These are phyloP conservation scores for Tupiocoris notatus DNA, from an alignment of 2,888 invertebrate genomes.

Conservation along the genomic window DNA sequence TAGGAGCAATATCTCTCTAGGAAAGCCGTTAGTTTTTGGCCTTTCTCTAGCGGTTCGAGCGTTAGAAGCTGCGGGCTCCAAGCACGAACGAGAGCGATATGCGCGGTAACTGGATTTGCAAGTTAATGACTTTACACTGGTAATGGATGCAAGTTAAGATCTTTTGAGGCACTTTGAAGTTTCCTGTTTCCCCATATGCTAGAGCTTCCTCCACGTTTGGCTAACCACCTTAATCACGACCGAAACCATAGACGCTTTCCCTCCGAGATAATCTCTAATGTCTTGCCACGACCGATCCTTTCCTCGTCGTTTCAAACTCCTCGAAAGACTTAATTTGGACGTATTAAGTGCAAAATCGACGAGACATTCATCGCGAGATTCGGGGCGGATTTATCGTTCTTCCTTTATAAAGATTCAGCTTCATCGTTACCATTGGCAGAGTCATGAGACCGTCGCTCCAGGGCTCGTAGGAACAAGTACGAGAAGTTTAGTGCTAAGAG, in stretches of 20 bases:
- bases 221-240: conserved; percentile 25
- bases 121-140: conserved; percentile 40
- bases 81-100: not conserved
- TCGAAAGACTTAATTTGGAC: not conserved
- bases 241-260: not conserved
- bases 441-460: no score
- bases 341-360: not conserved
- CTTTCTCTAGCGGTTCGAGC: not conserved
- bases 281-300: not conserved
- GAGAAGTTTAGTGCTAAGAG: no score
- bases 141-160: conserved; percentile 41
- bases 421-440: no score
- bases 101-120: conserved; percentile 28
- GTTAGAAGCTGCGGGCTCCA: not conserved
- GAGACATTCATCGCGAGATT: not conserved
- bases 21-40: not conserved
- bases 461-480: no score
- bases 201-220: not conserved
- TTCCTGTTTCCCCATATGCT: not conserved
- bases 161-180: conserved; percentile 32
- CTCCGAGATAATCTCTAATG: conserved; percentile 29
- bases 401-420: no score
- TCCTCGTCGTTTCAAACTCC: not conserved
- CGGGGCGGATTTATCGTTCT: no score
- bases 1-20: no score